These are phyloP conservation scores for Pica pica DNA, from an alignment of 2,113 vertebrate genomes.

Conservation along the genomic window DNA sequence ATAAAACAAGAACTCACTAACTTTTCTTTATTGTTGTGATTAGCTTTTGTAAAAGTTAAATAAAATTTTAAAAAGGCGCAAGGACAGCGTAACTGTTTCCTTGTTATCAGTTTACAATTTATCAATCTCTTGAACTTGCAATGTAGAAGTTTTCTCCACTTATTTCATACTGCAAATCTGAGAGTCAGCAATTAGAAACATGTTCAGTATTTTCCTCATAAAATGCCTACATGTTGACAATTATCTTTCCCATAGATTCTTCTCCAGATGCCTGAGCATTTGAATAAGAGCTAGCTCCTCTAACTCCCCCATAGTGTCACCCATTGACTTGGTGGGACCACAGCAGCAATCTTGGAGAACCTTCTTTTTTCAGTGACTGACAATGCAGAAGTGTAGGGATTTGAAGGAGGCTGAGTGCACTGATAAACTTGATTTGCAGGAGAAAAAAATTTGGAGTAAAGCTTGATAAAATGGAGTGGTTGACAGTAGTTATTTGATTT, in stretches of 20 bases:
- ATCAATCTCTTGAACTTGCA: not conserved
- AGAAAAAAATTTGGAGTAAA: not conserved
- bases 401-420: not conserved
- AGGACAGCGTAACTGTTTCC: not conserved
- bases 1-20: not conserved
- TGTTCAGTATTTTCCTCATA: not conserved
- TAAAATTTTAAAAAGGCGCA: not conserved
- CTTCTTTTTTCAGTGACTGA: not conserved
- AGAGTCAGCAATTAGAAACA: not conserved
- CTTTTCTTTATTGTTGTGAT: not conserved
- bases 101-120: not conserved
- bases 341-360: not conserved
- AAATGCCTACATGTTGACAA: not conserved
- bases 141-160: not conserved
- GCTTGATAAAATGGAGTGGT: not conserved
- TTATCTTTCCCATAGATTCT: not conserved
- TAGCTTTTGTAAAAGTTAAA: not conserved
- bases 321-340: not conserved
- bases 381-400: not conserved
- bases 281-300: not conserved
- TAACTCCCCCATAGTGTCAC: accelerated
- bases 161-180: not conserved
- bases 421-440: not conserved
- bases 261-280: not conserved
- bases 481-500: not conserved